These are phyloP conservation scores for Toxotes jaculatrix DNA, from an alignment of 2,113 vertebrate species.

Conservation along the genomic window DNA sequence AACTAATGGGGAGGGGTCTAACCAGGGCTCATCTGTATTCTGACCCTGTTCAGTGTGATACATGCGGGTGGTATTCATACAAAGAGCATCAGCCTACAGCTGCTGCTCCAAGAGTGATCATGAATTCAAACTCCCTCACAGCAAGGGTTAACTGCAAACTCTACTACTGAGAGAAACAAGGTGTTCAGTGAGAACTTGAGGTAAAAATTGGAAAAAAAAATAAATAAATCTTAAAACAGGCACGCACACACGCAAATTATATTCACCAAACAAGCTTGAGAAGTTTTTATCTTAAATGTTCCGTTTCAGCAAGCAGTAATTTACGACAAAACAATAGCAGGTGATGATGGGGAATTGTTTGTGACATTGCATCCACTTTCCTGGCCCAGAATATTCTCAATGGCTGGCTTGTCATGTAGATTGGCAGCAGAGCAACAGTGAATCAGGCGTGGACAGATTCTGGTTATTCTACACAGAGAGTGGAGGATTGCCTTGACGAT, in stretches of 20 bases:
- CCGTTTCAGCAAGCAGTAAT: background rate
- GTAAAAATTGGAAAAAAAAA: background rate
- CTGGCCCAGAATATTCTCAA: conserved; percentile 34
- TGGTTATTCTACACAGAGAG: conserved; percentile 38
- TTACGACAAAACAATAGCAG: conserved; percentile 28
- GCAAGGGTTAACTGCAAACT: conserved; percentile 42
- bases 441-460: conserved; percentile 58
- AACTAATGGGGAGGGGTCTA: conserved; percentile 43
- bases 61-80: conserved; percentile 47
- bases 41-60: conserved; percentile 45
- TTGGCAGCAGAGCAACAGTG: conserved; percentile 34
- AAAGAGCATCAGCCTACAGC: conserved; percentile 59
- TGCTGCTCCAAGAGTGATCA: conserved; percentile 43
- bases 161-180: background rate
- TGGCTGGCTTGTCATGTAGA: conserved; percentile 24
- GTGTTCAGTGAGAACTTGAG: conserved; percentile 3
- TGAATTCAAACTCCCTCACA: conserved; percentile 43
- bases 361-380: conserved; percentile 5
- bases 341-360: conserved; percentile 22
- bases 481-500: conserved; percentile 57
- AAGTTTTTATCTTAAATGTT: conserved; percentile 12
- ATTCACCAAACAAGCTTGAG: conserved; percentile 14
- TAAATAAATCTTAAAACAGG: background rate
- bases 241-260: background rate
- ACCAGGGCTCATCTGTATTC: conserved; percentile 67